These are phyloP conservation scores for Clarias fuscus DNA, from an alignment of 2,797 vertebrate species.

Conservation along the genomic window DNA sequence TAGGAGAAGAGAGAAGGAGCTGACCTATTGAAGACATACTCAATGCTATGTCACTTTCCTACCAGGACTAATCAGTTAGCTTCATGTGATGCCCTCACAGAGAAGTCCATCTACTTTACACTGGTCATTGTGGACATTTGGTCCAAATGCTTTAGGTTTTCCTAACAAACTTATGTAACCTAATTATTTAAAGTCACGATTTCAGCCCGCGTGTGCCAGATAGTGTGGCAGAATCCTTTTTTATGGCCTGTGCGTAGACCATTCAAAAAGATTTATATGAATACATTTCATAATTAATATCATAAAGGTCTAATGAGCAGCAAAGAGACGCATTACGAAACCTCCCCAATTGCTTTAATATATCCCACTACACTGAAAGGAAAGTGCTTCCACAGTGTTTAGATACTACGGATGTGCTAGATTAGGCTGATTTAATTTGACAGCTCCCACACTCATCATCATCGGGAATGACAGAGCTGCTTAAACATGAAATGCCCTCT, in stretches of 20 bases:
- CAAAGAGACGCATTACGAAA: conserved; percentile 19
- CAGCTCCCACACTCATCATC: conserved; percentile 76
- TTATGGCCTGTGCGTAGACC: background rate
- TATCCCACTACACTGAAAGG: conserved; percentile 37
- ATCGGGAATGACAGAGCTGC: conserved; percentile 86
- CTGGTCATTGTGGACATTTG: conserved; percentile 23
- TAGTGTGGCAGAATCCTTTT: background rate
- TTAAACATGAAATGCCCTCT: conserved; percentile 83
- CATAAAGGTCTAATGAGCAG: conserved; percentile 13
- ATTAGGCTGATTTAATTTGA: conserved; percentile 73
- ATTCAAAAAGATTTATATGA: background rate
- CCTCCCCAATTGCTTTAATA: conserved; percentile 6
- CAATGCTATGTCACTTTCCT: conserved; percentile 79
- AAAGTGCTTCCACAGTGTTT: conserved; percentile 58
- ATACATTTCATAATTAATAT: conserved; percentile 12
- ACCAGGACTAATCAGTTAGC: conserved; percentile 76
- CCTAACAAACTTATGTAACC: background rate
- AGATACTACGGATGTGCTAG: conserved; percentile 58
- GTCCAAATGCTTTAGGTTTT: background rate
- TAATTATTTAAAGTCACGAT: background rate
- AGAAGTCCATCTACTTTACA: conserved; percentile 61
- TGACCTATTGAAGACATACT: conserved; percentile 78
- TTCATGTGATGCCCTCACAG: conserved; percentile 65
- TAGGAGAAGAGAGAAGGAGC: conserved; percentile 72
- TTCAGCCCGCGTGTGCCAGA: background rate